A percentile compares a stretch with the other conserved stretches of the same genome.
These are phyloP conservation scores for Drosophila mayaguana DNA, from an alignment of 2,888 invertebrate species.

Conservation along the genomic window DNA sequence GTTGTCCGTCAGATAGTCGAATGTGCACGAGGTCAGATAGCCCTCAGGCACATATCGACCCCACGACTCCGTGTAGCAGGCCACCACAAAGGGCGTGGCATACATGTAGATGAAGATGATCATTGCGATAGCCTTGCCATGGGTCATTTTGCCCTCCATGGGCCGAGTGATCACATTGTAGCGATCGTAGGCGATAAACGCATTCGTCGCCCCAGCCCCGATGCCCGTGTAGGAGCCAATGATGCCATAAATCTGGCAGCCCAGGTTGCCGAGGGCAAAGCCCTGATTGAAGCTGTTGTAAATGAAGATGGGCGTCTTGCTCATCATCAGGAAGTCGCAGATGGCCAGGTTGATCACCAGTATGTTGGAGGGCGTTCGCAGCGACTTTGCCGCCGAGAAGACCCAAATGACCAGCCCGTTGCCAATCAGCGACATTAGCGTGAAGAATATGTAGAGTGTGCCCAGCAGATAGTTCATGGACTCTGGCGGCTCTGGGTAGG, in stretches of 20 bases:
- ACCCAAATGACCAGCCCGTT: constrained; percentile 95
- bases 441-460: constrained; percentile 91
- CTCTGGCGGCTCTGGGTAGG: constrained; percentile 92
- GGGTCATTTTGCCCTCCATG: constrained; percentile 92
- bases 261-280: constrained; percentile 90
- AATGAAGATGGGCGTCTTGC: constrained; percentile 90
- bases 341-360: constrained; percentile 93
- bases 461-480: constrained; percentile 92
- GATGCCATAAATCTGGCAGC: constrained; percentile 91
- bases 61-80: constrained; percentile 93
- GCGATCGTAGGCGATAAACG: constrained; percentile 94
- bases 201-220: constrained; percentile 92
- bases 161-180: constrained; percentile 92
- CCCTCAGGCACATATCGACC: constrained; percentile 96
- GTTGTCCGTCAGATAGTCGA: constrained; percentile 92
- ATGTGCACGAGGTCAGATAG: constrained; percentile 93
- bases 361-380: constrained; percentile 90
- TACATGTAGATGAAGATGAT: constrained; percentile 91
- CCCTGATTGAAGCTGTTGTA: constrained; percentile 91
- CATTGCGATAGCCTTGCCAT: constrained; percentile 92
- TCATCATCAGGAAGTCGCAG: constrained; percentile 95
- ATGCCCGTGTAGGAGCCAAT: constrained; percentile 93
- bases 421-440: constrained; percentile 90
- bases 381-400: constrained; percentile 86
- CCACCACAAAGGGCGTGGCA: constrained; percentile 91